phyloP scores from a whole-genome alignment of 2,113 vertebrate genomes.

The Mesitornis unicolor region DNA sequence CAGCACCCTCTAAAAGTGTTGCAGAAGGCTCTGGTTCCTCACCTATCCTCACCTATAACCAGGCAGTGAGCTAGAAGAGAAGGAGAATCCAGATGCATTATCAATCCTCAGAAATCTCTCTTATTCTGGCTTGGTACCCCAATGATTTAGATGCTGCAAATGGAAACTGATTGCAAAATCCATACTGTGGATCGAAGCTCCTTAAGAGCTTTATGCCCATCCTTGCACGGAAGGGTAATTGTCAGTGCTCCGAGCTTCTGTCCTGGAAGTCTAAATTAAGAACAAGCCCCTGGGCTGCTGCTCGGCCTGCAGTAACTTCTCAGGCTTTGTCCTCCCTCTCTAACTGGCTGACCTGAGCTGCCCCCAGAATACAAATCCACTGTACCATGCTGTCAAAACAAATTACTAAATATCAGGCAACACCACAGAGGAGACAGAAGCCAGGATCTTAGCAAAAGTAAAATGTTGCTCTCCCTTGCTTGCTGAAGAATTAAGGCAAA shows the following conservation, averaged over 20 bases:
- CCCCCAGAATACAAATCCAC: not conserved
- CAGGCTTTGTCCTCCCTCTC: conserved; percentile 1
- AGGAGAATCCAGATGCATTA: not conserved
- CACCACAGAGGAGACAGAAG: not conserved
- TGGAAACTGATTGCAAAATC: not conserved
- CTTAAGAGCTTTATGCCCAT: not conserved
- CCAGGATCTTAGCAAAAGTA: not conserved
- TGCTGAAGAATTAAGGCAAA: not conserved
- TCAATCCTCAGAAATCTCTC: not conserved
- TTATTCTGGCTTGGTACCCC: not conserved
- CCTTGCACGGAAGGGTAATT: not conserved
- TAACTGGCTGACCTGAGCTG: conserved; percentile 35
- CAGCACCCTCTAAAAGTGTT: not conserved
- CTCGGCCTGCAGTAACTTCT: conserved; percentile 19
- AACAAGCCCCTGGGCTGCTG: conserved; percentile 44
- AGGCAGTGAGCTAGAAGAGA: not conserved
- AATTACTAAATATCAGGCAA: not conserved
- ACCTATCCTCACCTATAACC: not conserved
- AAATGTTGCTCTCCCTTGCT: not conserved
- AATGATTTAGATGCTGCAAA: not conserved
- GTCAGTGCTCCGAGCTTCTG: not conserved
- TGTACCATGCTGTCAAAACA: conserved; percentile 32
- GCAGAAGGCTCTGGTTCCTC: not conserved
- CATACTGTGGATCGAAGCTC: not conserved
- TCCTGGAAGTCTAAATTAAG: conserved; percentile 52